These are phyloP conservation scores for Scaptomyza parva DNA, from an alignment of 2,888 invertebrate species.

Conservation along the genomic window DNA sequence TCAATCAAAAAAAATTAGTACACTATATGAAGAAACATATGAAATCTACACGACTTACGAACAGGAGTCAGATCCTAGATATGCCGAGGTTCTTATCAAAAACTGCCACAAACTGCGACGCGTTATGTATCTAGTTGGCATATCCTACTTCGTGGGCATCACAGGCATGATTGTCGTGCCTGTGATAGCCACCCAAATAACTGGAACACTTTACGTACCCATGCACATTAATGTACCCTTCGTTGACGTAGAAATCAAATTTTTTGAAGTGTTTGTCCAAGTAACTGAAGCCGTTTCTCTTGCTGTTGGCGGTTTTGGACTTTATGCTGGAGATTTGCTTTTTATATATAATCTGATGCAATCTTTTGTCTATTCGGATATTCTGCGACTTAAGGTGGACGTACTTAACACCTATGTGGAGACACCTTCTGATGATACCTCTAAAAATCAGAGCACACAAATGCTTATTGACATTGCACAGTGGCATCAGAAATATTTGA, in stretches of 20 bases:
- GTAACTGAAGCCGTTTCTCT: slow-evolving; percentile 32
- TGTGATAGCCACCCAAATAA: slow-evolving; percentile 7
- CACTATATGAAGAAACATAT: slow-evolving; percentile 21
- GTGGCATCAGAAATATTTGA: slow-evolving; percentile 26
- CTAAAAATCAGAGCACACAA: neutral
- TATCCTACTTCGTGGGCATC: slow-evolving; percentile 22
- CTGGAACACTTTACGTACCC: slow-evolving; percentile 33
- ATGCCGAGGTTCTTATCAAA: slow-evolving; percentile 18
- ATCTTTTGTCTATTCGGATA: slow-evolving; percentile 49
- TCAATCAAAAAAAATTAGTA: slow-evolving; percentile 12
- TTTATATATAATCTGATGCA: slow-evolving; percentile 55
- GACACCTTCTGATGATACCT: fast-evolving
- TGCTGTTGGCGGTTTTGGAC: slow-evolving; percentile 48
- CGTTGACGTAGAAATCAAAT: slow-evolving; percentile 45
- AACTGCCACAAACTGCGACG: slow-evolving; percentile 30
- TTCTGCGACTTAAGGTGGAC: slow-evolving; percentile 56
- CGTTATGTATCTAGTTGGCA: slow-evolving; percentile 9
- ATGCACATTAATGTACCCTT: slow-evolving; percentile 67
- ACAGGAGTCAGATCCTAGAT: slow-evolving; percentile 28
- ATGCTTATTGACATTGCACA: slow-evolving; percentile 8
- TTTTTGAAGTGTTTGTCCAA: slow-evolving; percentile 51
- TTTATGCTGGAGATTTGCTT: slow-evolving; percentile 63
- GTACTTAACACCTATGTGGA: slow-evolving; percentile 43
- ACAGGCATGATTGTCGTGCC: slow-evolving; percentile 24
- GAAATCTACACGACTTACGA: slow-evolving; percentile 50